Evolutionary conservation across 2,113 vertebrate genomes (phyloP), one percentile per base, ranked within the genome.

Genomic region (Paracanthobrama guichenoti): DNA sequence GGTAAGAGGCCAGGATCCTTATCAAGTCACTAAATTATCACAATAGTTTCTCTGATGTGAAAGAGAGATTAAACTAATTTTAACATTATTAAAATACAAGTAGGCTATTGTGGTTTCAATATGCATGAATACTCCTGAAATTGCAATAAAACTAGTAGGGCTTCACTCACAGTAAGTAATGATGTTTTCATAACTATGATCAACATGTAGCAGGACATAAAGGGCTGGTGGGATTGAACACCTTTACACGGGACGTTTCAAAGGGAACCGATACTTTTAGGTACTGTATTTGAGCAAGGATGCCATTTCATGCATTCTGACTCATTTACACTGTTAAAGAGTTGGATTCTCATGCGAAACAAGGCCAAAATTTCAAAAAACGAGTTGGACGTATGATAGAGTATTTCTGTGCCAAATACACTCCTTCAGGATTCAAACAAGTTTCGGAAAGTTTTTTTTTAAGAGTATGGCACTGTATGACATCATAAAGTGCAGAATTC

Each of bases 1-100:
- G 22, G 48, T 13, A 69, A 39, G 42, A 79, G 26, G 50, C 35
- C n/a, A 46, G 73, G 67, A 83, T 76, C 50, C 31, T 3, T 24
- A 84, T 81, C 71, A 44, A 71, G 55, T 79, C 13, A 18, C 18
- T n/a, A 46, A 46, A 74, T 73, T 64, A 67, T 76, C 16, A 26
- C n/a, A 64, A 57, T 22, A 73, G 5, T 39, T 35, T 67, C 18
- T 39, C 9, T 11, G 8, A 22, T 5, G 4, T 22, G 66, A 39
- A 22, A 10, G 14, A 13, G 4, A 10, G 24, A 50, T 28, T 18
- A 50, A 20, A 35, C 3, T 0, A 67, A 10, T 20, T 35, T 67
- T 2, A 39, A 66, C 5, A 31, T 55, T 20, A 55, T 55, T 55
- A 20, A 22, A 55, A 22, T 55, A 9, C 18, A 55, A 55, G 53